These are phyloP conservation scores for Anser cygnoides DNA, from an alignment of 2,113 vertebrate species.

Conservation along the genomic window DNA sequence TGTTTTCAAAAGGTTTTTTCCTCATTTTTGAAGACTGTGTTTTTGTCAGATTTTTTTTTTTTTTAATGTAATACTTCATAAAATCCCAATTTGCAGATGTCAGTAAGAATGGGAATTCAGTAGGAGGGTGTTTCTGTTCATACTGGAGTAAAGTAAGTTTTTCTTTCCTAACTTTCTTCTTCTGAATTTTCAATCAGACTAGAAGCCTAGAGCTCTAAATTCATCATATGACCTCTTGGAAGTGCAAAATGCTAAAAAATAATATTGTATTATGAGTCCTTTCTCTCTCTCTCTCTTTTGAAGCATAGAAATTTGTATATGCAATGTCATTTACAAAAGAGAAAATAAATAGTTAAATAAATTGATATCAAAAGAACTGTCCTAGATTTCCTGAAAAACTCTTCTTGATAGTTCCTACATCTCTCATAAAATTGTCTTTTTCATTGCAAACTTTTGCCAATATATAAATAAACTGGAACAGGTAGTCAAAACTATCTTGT, in stretches of 20 bases:
- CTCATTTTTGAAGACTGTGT: neutral
- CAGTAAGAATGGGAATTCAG: neutral
- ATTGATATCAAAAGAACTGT: neutral
- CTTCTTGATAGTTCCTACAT: neutral
- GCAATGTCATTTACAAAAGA: no score
- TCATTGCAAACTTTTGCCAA: neutral
- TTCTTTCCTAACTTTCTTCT: neutral
- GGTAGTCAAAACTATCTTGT: neutral
- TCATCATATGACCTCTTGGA: slow-evolving; percentile 2
- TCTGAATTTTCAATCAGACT: slow-evolving; percentile 29
- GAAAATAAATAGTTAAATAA: neutral
- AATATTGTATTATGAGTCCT: neutral
- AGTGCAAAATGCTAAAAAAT: neutral
- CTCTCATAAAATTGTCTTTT: neutral
- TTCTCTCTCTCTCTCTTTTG: neutral
- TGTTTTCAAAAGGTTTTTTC: neutral
- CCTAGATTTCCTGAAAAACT: neutral
- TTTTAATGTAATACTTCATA: neutral
- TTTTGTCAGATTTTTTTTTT: neutral
- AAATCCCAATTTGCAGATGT: slow-evolving; percentile 2
- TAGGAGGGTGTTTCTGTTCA: neutral
- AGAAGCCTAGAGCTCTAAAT: neutral
- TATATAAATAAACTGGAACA: neutral
- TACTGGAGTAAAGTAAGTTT: neutral
- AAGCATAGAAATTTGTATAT: neutral